These are phyloP conservation scores for Excalfactoria chinensis DNA, from an alignment of 2,113 vertebrate species.

Conservation along the genomic window DNA sequence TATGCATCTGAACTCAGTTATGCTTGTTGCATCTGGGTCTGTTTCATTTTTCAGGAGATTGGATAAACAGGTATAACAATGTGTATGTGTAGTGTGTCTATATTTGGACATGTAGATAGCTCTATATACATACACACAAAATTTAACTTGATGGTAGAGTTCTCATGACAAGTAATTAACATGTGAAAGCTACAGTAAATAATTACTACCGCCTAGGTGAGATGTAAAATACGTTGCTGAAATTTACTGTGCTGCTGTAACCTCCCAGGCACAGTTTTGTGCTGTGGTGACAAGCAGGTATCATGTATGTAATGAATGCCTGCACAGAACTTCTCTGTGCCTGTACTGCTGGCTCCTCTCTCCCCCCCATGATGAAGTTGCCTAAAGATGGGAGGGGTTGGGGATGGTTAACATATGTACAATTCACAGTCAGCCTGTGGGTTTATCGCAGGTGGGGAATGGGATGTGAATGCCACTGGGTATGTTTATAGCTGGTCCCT, in stretches of 20 bases:
- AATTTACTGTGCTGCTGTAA: not conserved
- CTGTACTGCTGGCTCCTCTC: not conserved
- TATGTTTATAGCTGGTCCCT: too few relatives aligned
- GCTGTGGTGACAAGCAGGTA: not conserved
- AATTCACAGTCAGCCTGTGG: not conserved
- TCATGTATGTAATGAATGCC: rapidly evolving
- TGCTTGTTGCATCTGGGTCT: not conserved
- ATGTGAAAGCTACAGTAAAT: not conserved
- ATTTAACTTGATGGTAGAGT: not conserved
- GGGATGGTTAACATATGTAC: not conserved
- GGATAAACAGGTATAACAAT: not conserved
- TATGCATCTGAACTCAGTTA: not conserved
- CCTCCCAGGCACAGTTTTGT: not conserved
- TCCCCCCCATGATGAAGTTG: not conserved
- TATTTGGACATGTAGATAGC: too few relatives aligned
- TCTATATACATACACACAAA: not conserved
- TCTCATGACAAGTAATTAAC: not conserved
- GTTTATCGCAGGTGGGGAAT: not conserved
- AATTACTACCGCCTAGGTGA: not conserved
- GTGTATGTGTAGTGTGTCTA: too few relatives aligned
- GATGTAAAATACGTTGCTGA: not conserved
- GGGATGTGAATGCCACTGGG: too few relatives aligned
- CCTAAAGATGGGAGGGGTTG: not conserved
- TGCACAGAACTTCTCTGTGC: not conserved
- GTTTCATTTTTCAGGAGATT: not conserved